Base-by-base conservation (phyloP, 2,797 vertebrate species). In the Gadopsis marmoratus region DNA sequence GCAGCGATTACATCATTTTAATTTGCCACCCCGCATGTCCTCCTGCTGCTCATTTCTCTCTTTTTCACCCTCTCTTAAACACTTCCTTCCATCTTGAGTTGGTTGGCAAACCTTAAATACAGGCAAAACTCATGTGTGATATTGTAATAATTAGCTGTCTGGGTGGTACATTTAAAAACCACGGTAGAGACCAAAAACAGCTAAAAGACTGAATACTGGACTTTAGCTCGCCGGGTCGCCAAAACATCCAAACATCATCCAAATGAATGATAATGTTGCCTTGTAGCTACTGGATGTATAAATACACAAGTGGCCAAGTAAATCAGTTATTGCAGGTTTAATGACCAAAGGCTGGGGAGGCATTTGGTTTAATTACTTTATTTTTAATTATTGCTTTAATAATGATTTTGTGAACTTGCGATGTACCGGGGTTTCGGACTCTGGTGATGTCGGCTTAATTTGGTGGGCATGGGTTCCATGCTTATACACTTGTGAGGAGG, bases 1-100 rank as follows among this genome's bases (percentile, higher is more conserved):
- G 67, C n/a, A 64, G 60, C 5, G 1, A 50, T 64, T 71, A 48
- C 31, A 69, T 71, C 33, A 65, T 70, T 66, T 48, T 55, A 66
- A 13, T 78, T 71, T 43, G n/a, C 19, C 75, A 67, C 45, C 56
- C 43, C 63, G 54, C 61, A 7, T 41, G 10, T 63, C 53, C 23
- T 63, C 50, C 35, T 19, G 61, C 67, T 53, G 63, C 58, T 66
- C 59, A n/a, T 66, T 45, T 35, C 17, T 53, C 17, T 12, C 13
- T 41, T 10, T 59, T 39, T 4, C 4, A 0, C 26, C 51, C 53
- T 50, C 17, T 54, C 1, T 23, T 23, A 4, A 43, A 37, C 47
- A 45, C 7, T 4, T 53, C 2, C 47, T 21, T 47, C 37, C 16
- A 39, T 31, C n/a, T 68, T 19, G 7, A 43, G 26, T n/a, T 45